Base-by-base conservation (phyloP, 2,888 invertebrate genomes). In the Temnothorax ravouxi region DNA sequence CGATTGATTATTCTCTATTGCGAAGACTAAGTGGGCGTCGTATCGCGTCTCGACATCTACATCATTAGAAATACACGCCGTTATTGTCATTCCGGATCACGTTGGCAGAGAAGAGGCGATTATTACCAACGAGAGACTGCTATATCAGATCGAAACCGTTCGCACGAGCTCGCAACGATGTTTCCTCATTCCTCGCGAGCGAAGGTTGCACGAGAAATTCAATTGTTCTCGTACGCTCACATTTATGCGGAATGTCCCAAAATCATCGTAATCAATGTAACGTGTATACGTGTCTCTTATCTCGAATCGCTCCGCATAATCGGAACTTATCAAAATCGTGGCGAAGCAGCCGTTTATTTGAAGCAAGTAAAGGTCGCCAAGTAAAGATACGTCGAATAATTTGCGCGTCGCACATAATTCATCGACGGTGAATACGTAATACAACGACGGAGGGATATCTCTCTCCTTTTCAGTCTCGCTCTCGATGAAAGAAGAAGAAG, bases 11-110 rank as follows among this genome's bases (percentile, higher is more conserved):
- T 52, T 75, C 52, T 44, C 25, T 61, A 41, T 74, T 38, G 52
- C 44, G 59, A 3, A 41, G 25, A 41, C 11, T 29, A 38, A 47
- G 85, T 88, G 64, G 82, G 84, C 84, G 84, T 67, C 25, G 11
- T 87, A 85, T 87, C 77, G 21, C 44, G 9, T 52, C 80, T 54
- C 56, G 64, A 72, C 69, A 81, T 84, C 72, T 83, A 66, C 34
- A 54, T 66, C 82, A 52, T 66, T 59, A 61, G 11, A 62, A 86
- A 80, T 83, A 66, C 41, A 66, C 47, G 72, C 66, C 59, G 44
- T 52, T 1, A 8, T 2, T 25, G 56, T 66, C 29, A 64, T 79
- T 66, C 18, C 9, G 62, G 38, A 59, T 64, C 38, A 69, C 29
- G 25, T 54, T 25, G 59, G 34, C 62, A 15, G 9, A 15, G 21